Percentiles rank a stretch among this genome's conserved stretches.
Conservation (phyloP, 2,113 vertebrate genomes). For the Oncorhynchus masou region DNA sequence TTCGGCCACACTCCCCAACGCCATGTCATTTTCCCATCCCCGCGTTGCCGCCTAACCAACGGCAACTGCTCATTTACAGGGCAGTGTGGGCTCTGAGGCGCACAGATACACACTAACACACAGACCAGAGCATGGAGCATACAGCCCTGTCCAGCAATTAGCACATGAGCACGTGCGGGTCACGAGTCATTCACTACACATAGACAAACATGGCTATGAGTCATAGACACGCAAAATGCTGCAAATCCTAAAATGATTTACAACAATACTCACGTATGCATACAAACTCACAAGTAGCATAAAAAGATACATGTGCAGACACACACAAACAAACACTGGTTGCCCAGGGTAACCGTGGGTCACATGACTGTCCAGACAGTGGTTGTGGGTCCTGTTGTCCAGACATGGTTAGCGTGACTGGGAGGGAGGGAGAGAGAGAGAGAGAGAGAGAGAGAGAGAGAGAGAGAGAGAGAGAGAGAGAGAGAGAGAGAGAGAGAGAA, state of each 20-base stretch:
- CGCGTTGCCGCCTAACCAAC: constrained; percentile 70
- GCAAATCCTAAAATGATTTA: too few species aligned
- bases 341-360: constrained; percentile 42
- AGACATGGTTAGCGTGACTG: constrained; percentile 64
- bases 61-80: constrained; percentile 77
- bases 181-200: constrained; percentile 45
- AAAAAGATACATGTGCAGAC: too few species aligned
- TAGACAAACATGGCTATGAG: constrained; percentile 33
- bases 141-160: constrained; percentile 61
- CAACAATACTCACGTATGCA: too few species aligned
- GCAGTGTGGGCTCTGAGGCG: constrained; percentile 68
- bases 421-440: constrained; percentile 7
- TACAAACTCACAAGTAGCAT: too few species aligned
- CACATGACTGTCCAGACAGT: constrained; percentile 72
- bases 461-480: too few species aligned
- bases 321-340: constrained; percentile 15
- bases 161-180: constrained; percentile 31
- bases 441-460: too few species aligned
- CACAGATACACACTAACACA: constrained; percentile 37
- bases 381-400: constrained; percentile 58
- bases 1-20: constrained; percentile 73
- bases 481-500: constrained; percentile 52
- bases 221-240: too few species aligned
- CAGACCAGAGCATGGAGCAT: constrained; percentile 41
- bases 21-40: constrained; percentile 76